Evolutionary conservation across 2,888 invertebrate species (phyloP).

Genomic region (Baccha elongata): DNA sequence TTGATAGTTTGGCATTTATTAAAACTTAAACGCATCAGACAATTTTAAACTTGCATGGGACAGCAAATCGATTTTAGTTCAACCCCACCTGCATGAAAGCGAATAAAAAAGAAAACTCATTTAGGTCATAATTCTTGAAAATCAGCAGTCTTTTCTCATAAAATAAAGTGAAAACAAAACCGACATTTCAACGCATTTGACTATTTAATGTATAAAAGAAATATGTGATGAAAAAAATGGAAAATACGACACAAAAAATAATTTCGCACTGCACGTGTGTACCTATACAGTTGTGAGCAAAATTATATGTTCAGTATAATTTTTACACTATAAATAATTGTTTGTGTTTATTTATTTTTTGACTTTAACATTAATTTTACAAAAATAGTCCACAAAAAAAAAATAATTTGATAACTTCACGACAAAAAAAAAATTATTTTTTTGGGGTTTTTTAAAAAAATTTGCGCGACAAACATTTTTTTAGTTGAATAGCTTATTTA

Average conservation of each 20-base stretch:
- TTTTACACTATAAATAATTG: too few relatives aligned
- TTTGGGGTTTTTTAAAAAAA: too few relatives aligned
- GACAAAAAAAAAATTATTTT: too few relatives aligned
- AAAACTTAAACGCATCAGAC: neutral
- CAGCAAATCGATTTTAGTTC: neutral
- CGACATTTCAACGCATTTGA: constrained; percentile 24
- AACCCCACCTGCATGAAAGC: constrained; percentile 14
- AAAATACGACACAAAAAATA: constrained; percentile 6
- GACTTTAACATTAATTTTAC: too few relatives aligned
- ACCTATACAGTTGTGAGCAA: too few relatives aligned
- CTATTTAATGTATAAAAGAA: neutral
- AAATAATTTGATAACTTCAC: too few relatives aligned
- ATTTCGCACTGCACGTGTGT: constrained; percentile 54
- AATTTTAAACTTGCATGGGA: neutral
- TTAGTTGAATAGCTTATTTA: too few relatives aligned
- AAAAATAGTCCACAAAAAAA: too few relatives aligned
- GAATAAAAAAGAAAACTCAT: constrained; percentile 10
- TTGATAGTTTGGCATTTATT: neutral
- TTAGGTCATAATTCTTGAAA: constrained; percentile 36
- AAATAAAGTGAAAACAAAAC: constrained; percentile 7
- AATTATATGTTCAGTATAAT: too few relatives aligned
- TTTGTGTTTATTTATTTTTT: too few relatives aligned
- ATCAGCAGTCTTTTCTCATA: constrained; percentile 25
- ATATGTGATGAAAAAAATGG: constrained; percentile 13
- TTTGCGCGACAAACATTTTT: too few relatives aligned